phyloP scores from a whole-genome alignment of 2,113 vertebrate species.

The Strix aluco region DNA sequence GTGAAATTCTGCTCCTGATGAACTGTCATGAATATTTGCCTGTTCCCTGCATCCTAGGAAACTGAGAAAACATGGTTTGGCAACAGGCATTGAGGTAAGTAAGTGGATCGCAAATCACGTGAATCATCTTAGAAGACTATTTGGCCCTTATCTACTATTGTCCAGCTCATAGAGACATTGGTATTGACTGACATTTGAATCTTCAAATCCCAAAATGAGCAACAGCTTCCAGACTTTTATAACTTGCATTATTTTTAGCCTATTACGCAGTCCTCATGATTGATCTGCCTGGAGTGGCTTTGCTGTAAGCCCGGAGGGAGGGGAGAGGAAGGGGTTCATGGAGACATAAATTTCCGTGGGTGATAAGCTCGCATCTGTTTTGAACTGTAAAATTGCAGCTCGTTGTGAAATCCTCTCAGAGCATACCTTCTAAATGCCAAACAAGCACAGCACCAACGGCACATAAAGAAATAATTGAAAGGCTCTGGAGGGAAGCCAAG shows the following conservation, averaged over 20 bases:
- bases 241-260: conserved; percentile 72
- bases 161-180: conserved; percentile 12
- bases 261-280: conserved; percentile 59
- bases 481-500: conserved; percentile 68
- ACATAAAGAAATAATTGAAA: conserved; percentile 80
- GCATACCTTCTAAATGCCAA: conserved; percentile 62
- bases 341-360: conserved; percentile 59
- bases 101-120: not conserved
- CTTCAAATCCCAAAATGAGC: conserved; percentile 28
- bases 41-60: not conserved
- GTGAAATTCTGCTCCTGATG: not conserved
- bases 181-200: conserved; percentile 3
- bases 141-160: not conserved
- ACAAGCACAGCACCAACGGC: conserved; percentile 59
- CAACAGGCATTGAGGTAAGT: not conserved
- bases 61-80: not conserved
- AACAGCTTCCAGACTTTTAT: conserved; percentile 61
- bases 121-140: not conserved
- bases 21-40: not conserved
- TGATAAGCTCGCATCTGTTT: conserved; percentile 69
- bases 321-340: conserved; percentile 2
- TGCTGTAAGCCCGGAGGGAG: conserved; percentile 32
- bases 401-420: conserved; percentile 73
- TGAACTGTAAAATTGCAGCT: conserved; percentile 67
- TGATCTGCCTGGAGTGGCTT: conserved; percentile 58